Conservation (phyloP, 2,113 vertebrate species). For the Festucalex cinctus region DNA sequence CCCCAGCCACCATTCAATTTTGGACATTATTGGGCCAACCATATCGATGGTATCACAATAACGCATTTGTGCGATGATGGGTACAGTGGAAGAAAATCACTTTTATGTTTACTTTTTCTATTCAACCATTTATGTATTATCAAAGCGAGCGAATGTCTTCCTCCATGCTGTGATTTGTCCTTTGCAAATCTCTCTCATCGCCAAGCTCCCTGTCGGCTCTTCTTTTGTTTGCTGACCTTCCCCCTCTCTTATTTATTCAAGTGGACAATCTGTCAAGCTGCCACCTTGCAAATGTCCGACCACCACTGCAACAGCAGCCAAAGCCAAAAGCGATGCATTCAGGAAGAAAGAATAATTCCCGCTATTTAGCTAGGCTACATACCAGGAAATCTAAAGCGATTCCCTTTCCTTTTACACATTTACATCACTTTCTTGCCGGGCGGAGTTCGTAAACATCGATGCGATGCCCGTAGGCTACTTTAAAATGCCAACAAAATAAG, state of each 20-base stretch:
- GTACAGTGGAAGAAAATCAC: no score
- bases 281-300: slow-evolving; percentile 32
- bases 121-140: not conserved
- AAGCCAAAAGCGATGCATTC: not conserved
- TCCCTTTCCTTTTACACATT: no score
- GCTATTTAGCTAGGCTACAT: not conserved
- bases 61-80: no score
- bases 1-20: no score
- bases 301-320: not conserved
- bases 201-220: not conserved
- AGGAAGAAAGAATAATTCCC: not conserved
- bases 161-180: not conserved
- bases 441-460: no score
- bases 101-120: no score
- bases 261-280: slow-evolving; percentile 27
- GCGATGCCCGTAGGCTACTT: no score
- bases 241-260: slow-evolving; percentile 10
- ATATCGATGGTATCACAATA: no score
- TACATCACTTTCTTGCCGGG: no score
- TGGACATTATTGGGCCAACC: no score
- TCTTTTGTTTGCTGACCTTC: not conserved
- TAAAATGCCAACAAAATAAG: no score
- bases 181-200: not conserved
- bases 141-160: not conserved
- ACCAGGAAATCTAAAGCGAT: not conserved